Evolutionary conservation across 1,140 invertebrate species (phyloP).

Genomic region (Zaprionus lachaisei): DNA sequence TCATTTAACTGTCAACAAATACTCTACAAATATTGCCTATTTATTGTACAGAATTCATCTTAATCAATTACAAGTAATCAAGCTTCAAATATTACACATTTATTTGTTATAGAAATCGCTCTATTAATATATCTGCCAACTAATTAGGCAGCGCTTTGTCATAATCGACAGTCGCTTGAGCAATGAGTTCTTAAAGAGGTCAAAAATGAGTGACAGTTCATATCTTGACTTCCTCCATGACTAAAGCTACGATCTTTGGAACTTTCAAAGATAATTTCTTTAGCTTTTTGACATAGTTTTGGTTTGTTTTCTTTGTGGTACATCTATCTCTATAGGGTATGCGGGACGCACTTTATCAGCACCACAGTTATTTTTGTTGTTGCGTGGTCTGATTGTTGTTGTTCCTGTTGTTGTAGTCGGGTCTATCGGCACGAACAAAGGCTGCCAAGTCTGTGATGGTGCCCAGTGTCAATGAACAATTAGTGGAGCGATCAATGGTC

Average conservation of each 20-base stretch:
- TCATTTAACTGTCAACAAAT: conserved; percentile 12
- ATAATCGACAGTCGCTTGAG: conserved; percentile 5
- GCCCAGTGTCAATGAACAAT: conserved; percentile 71
- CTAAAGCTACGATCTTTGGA: conserved; percentile 12
- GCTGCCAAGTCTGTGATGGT: conserved; percentile 26
- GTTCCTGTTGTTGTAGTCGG: conserved; percentile 13
- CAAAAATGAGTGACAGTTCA: conserved; percentile 4
- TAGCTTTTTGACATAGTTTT: conserved; percentile 11
- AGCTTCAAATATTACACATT: neutral
- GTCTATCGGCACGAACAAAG: conserved; percentile 77
- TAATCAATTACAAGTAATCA: neutral
- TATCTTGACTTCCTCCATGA: neutral
- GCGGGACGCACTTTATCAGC: conserved; percentile 55
- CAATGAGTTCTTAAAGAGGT: neutral
- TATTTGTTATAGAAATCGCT: neutral
- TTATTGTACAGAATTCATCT: neutral
- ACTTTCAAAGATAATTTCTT: conserved; percentile 2
- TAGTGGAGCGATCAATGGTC: conserved; percentile 80
- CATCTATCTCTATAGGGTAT: conserved; percentile 29
- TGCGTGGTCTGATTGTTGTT: conserved; percentile 9
- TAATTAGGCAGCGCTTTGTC: conserved; percentile 8
- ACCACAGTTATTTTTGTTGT: conserved; percentile 16
- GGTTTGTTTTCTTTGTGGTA: conserved; percentile 30
- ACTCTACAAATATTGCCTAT: neutral
- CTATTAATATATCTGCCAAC: neutral